A percentile compares a stretch with the other conserved stretches of the same genome.
These are phyloP conservation scores for Lampris megalopsis DNA, from an alignment of 2,113 vertebrate species.

Conservation along the genomic window DNA sequence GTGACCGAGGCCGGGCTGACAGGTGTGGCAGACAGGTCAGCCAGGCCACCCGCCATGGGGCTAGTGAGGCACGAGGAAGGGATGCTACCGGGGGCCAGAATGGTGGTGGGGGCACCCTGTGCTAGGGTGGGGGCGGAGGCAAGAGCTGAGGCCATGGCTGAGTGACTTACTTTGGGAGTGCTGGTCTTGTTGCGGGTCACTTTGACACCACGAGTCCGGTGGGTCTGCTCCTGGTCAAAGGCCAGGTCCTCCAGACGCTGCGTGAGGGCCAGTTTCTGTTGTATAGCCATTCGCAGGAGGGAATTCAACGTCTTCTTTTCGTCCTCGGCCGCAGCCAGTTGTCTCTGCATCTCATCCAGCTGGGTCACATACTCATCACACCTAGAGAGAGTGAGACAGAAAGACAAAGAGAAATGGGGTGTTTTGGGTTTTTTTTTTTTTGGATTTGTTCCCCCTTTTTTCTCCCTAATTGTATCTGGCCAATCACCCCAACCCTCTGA, in stretches of 20 bases:
- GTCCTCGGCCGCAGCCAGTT: slow-evolving; percentile 95
- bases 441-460: too few species aligned
- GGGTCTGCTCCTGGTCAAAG: slow-evolving; percentile 95
- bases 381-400: slow-evolving; percentile 59
- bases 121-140: slow-evolving; percentile 20
- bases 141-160: slow-evolving; percentile 17
- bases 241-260: slow-evolving; percentile 98
- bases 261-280: slow-evolving; percentile 98
- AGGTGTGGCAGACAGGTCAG: slow-evolving; percentile 33
- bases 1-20: slow-evolving; percentile 42
- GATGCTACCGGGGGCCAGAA: slow-evolving; percentile 67
- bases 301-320: slow-evolving; percentile 99
- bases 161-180: slow-evolving; percentile 95
- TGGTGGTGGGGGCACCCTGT: slow-evolving; percentile 34
- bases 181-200: slow-evolving; percentile 87
- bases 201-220: slow-evolving; percentile 86
- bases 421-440: too few species aligned
- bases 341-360: slow-evolving; percentile 98
- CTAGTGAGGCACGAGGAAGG: slow-evolving; percentile 47
- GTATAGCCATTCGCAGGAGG: slow-evolving; percentile 96
- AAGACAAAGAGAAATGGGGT: not conserved
- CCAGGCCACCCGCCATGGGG: slow-evolving; percentile 29
- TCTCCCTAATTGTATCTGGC: too few species aligned
- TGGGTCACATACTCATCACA: slow-evolving; percentile 97
- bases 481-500: too few species aligned